Evolutionary conservation across 1,140 invertebrate species (phyloP), one percentile per base, ranked within the genome.

Genomic region (Trichonephila inaurata): DNA sequence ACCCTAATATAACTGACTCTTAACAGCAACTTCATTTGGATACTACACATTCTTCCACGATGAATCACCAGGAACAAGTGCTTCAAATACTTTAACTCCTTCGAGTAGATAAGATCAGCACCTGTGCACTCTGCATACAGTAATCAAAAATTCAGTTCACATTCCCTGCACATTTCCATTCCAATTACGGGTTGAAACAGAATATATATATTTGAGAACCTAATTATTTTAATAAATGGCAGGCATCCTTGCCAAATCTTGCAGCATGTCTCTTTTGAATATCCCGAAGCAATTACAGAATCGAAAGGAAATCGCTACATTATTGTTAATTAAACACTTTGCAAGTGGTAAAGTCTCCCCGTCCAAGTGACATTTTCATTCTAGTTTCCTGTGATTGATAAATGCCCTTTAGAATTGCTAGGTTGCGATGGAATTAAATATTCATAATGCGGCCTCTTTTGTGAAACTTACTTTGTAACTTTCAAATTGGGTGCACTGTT

Each of bases 211-310:
- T 77, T 69, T 77, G 6, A 19, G 72, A 77, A 77, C 33, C 72
- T 77, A 77, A 77, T 77, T 77, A 77, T 77, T 33, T 77, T 77
- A 77, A 77, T 77, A 40, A 77, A 77, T 77, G 28, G 18, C 62
- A 64, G 62, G 21, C 62, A 64, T 64, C 62, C 72, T 19, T 18
- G 24, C 7, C 28, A 18, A 40, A 7, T 77, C 24, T 77, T 33
- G 14, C 33, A 28, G n/a, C n/a, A 69, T 28, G 10, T 24, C 66
- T 24, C 33, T 77, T 33, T 33, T 14, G 28, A 40, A 77, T 77
- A 77, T 19, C 72, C 24, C 28, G 21, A 24, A 69, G 66, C 66
- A 28, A 40, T 12, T 24, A 24, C 21, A 10, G 21, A 28, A 24
- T 14, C 24, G 24, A 69, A 69, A 69, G 24, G 66, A n/a, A 69